These are phyloP conservation scores for Calliscelio sp. DNA, from an alignment of 2,888 invertebrate genomes.

Conservation along the genomic window DNA sequence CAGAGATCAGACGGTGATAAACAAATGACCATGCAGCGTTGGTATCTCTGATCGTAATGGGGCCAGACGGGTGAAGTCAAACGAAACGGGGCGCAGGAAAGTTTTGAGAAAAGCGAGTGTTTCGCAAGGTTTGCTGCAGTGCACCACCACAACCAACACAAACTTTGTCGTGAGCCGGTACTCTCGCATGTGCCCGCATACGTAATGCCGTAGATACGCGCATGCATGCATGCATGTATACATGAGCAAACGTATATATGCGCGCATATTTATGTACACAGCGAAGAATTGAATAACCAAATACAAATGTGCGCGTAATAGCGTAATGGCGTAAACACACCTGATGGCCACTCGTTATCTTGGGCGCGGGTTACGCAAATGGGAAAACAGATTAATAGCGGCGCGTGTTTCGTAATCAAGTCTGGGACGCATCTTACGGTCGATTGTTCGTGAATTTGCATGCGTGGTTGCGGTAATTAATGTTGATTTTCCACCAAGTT, in stretches of 20 bases:
- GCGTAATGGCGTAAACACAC: constrained; percentile 74
- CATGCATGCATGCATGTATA: constrained; percentile 64
- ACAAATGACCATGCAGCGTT: constrained; percentile 25
- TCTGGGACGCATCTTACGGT: constrained; percentile 45
- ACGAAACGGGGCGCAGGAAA: constrained; percentile 64
- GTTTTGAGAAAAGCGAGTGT: constrained; percentile 52
- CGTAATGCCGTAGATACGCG: constrained; percentile 67
- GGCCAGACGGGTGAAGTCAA: constrained; percentile 51
- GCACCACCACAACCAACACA: constrained; percentile 62
- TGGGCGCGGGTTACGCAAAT: constrained; percentile 62
- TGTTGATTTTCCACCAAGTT: constrained; percentile 61
- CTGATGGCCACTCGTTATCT: constrained; percentile 73
- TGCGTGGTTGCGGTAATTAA: constrained; percentile 46
- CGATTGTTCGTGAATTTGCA: constrained; percentile 59
- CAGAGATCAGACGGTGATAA: no score
- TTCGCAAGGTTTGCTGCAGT: constrained; percentile 67
- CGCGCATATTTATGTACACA: constrained; percentile 59
- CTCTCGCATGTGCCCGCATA: constrained; percentile 70
- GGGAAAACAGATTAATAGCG: constrained; percentile 72
- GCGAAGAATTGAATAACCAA: constrained; percentile 70
- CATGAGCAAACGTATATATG: constrained; percentile 59
- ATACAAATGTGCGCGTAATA: constrained; percentile 69
- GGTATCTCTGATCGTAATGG: constrained; percentile 61
- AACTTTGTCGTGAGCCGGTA: constrained; percentile 58
- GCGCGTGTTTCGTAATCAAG: constrained; percentile 41